Conservation (phyloP, 2,888 invertebrate species). For the Thecocarcelia acutangulata region DNA sequence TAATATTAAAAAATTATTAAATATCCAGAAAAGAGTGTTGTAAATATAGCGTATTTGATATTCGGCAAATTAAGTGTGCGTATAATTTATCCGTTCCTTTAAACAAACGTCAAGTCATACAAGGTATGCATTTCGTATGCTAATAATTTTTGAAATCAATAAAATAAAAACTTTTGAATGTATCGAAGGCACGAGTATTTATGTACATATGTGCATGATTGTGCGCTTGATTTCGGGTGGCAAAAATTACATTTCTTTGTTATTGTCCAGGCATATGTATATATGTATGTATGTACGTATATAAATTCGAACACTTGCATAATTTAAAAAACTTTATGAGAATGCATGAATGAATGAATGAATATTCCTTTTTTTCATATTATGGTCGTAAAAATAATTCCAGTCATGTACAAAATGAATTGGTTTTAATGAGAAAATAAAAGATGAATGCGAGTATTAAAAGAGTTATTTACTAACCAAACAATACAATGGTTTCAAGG, state of each 20-base stretch:
- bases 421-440: constrained; percentile 54
- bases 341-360: constrained; percentile 58
- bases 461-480: not conserved
- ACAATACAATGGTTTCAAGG: constrained; percentile 7
- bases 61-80: not conserved
- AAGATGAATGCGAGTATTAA: constrained; percentile 9
- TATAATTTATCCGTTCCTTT: constrained; percentile 14
- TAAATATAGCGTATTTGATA: constrained; percentile 25
- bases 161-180: constrained; percentile 29
- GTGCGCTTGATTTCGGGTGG: constrained; percentile 45
- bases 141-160: constrained; percentile 55
- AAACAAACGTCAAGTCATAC: not conserved
- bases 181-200: no score
- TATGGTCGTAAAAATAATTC: constrained; percentile 48
- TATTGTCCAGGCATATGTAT: not conserved
- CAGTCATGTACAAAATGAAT: constrained; percentile 56
- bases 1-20: not conserved
- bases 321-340: constrained; percentile 54
- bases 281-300: not conserved
- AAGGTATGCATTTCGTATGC: constrained; percentile 51
- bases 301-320: constrained; percentile 50
- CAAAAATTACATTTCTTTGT: constrained; percentile 29
- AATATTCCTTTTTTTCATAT: constrained; percentile 24
- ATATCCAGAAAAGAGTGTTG: not conserved
- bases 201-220: not conserved